Conservation (phyloP, 2,113 vertebrate species). For the Noturus placidus region DNA sequence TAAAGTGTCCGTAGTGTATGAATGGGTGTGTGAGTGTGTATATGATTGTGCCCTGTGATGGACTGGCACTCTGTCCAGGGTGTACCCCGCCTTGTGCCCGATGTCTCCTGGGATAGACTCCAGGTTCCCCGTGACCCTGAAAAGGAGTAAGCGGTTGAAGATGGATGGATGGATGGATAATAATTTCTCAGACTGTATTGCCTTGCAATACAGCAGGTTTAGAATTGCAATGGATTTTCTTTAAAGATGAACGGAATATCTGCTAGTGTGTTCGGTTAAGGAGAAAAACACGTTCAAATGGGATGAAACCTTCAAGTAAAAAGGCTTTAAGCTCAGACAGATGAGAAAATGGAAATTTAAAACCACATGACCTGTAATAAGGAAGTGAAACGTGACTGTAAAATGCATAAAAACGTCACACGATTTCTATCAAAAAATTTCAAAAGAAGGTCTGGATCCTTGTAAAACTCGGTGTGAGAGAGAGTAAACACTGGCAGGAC, state of each 20-base stretch:
- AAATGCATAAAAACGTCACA: neutral
- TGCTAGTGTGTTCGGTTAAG: neutral
- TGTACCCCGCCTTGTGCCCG: no score
- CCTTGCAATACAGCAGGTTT: slow-evolving; percentile 50
- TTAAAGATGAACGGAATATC: neutral
- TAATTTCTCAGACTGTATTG: neutral
- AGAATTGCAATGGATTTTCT: neutral
- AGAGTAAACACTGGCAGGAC: slow-evolving; percentile 36
- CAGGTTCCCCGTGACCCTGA: no score
- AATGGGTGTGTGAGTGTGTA: no score
- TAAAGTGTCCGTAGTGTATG: no score
- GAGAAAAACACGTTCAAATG: neutral
- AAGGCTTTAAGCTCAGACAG: neutral
- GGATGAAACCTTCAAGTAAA: neutral
- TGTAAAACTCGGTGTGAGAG: slow-evolving; percentile 7
- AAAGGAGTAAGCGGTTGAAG: no score
- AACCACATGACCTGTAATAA: neutral
- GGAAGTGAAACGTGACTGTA: neutral
- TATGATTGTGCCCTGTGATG: no score
- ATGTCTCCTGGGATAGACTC: no score
- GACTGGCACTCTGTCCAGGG: no score
- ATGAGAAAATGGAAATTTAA: slow-evolving; percentile 17
- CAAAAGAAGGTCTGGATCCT: slow-evolving; percentile 3
- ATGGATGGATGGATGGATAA: no score
- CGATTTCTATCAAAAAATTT: neutral